Evolutionary conservation across 2,797 vertebrate genomes (phyloP).

Genomic region (Phrynocephalus vlangalii): DNA sequence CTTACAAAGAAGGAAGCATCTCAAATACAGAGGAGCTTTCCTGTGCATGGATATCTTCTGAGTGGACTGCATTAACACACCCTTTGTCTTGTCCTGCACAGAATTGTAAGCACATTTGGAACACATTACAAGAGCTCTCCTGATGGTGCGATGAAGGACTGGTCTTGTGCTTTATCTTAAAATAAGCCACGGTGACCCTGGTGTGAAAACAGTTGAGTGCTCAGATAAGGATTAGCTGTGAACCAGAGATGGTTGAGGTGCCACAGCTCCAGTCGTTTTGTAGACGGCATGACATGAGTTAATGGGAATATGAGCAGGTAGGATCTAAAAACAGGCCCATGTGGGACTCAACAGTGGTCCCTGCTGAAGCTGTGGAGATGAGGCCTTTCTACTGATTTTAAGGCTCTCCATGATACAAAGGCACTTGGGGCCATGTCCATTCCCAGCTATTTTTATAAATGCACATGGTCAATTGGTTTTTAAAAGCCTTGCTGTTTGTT

Average conservation of each 20-base stretch:
- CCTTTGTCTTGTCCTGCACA: neutral
- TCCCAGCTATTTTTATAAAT: neutral
- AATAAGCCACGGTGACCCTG: conserved; percentile 43
- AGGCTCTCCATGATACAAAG: neutral
- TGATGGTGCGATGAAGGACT: conserved; percentile 46
- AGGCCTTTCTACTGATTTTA: neutral
- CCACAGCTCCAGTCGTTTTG: neutral
- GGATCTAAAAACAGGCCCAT: neutral
- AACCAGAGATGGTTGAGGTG: conserved; percentile 17
- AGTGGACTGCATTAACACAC: neutral
- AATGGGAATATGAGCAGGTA: neutral
- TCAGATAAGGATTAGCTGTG: neutral
- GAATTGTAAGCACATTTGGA: neutral
- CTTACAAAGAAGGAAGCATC: neutral
- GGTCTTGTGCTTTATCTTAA: conserved; percentile 43
- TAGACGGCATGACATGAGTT: neutral
- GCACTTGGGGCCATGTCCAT: neutral
- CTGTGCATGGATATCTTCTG: neutral
- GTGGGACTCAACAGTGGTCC: neutral
- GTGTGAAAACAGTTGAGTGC: conserved; percentile 39
- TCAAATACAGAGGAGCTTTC: neutral
- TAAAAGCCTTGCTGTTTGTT: conserved; percentile 1
- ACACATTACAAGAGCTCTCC: conserved; percentile 60
- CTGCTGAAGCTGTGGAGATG: neutral
- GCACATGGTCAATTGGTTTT: neutral